A percentile compares a stretch with the other conserved stretches of the same genome.
Evolutionary conservation across 2,888 invertebrate genomes (phyloP).

Genomic region (Omphaloscelis lunosa): DNA sequence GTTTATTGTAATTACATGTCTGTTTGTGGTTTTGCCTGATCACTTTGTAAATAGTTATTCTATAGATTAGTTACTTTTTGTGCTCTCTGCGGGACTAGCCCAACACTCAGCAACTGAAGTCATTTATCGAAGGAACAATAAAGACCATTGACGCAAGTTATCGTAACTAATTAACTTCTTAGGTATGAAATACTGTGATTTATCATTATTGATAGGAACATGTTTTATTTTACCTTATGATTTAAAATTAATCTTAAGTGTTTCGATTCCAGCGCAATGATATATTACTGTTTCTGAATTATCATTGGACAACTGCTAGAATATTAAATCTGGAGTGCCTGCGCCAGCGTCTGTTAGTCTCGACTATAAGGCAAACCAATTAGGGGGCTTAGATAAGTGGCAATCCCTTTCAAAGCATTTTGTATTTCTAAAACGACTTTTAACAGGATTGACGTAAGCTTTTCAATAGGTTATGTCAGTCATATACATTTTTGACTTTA

Average conservation of each 20-base stretch:
- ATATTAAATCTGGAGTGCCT: too few species aligned
- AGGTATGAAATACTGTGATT: background rate
- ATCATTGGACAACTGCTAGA: background rate
- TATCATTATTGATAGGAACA: background rate
- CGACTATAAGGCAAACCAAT: background rate
- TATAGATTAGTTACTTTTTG: constrained; percentile 33
- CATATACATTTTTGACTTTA: background rate
- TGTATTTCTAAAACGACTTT: background rate
- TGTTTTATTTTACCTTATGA: background rate
- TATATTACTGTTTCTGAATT: background rate
- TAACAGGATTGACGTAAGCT: background rate
- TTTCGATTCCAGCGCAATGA: background rate
- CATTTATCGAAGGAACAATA: background rate
- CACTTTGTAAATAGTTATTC: constrained; percentile 22
- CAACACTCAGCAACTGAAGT: constrained; percentile 7
- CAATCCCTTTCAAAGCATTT: background rate
- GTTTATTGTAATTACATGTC: constrained; percentile 3
- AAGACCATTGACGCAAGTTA: constrained; percentile 21
- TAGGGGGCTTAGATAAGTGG: too few species aligned
- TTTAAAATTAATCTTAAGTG: background rate
- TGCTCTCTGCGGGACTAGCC: constrained; percentile 20
- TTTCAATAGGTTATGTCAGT: background rate
- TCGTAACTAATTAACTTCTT: background rate
- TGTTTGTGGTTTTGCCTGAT: constrained; percentile 34
- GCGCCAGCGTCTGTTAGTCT: background rate